Base-by-base conservation (phyloP, 2,797 vertebrate species). In the Acanthopagrus latus region DNA sequence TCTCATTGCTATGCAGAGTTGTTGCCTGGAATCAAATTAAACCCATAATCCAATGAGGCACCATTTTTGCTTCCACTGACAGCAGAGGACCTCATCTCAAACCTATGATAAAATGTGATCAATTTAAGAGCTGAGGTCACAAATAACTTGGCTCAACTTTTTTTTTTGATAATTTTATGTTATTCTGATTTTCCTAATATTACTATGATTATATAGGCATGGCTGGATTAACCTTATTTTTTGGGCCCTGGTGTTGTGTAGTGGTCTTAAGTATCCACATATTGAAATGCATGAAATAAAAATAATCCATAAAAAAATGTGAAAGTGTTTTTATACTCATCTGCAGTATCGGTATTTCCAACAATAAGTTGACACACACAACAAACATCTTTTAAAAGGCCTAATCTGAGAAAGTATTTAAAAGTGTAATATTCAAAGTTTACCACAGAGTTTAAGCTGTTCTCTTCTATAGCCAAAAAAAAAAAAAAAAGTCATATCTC, bases 111-210 rank as follows among this genome's bases (percentile, higher is more conserved):
- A 91, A 90, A 81, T 83, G 91, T 94, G 95, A 97, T 98, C 97
- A 86, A 97, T 97, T 96, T 89, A 92, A 95, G 94, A 93, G 92
- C 93, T 94, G 95, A 94, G 94, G 93, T 94, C 94, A 96, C 95
- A 96, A 96, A 96, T 95, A 96, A 95, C 95, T 95, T 90, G 93
- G 92, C 88, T 92, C 16, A 52, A 43, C 57, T 25, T 41, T 20
- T 29, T 56, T 7, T 38, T 57, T 57, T 38, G 10, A 47, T 48
- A 27, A 74, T n/a, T 3, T 43, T n/a, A 21, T 43, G 3, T 25
- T 9, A 13, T 25, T 20, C 5, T 52, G 14, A 52, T 67, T 20
- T 64, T 33, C 5, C 16, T 51, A 41, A 6, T 13, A 57, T 10
- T 14, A 33, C 14, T 13, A 20, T 33, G 58, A 54, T 44, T 27